phyloP scores from a whole-genome alignment of 1,140 invertebrate species.

The Pantala flavescens region DNA sequence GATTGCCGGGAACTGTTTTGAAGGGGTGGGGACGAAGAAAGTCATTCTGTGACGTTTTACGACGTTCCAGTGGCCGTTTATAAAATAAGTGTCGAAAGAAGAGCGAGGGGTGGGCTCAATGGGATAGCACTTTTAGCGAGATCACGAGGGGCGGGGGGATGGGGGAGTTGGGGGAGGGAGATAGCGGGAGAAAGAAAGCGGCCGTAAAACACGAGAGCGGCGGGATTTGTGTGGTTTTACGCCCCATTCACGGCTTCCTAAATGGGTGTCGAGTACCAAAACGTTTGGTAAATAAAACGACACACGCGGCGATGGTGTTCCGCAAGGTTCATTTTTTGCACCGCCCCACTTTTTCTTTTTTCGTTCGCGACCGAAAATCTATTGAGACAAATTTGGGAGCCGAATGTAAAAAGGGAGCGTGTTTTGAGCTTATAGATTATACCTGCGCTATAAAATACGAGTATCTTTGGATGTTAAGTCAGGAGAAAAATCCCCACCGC shows the following conservation, averaged over 20 bases:
- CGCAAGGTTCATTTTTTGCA: neutral
- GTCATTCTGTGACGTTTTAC: neutral
- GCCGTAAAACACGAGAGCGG: neutral
- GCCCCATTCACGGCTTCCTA: constrained; percentile 6
- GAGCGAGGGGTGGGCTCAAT: neutral
- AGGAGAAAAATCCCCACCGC: too few relatives aligned
- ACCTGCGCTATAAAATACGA: too few relatives aligned
- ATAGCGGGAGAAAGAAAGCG: neutral
- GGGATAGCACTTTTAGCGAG: neutral
- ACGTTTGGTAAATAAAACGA: constrained; percentile 10
- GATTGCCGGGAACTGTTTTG: neutral
- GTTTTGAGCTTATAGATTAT: too few relatives aligned
- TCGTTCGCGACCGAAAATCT: too few relatives aligned
- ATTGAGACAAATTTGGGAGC: too few relatives aligned
- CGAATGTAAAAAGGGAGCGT: too few relatives aligned
- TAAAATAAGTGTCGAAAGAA: neutral
- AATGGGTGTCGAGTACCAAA: constrained; percentile 1
- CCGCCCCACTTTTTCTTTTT: neutral
- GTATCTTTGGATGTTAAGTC: too few relatives aligned
- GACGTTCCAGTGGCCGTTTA: neutral
- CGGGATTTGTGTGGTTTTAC: neutral
- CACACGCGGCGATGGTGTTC: constrained; percentile 1
- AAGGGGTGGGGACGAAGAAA: neutral
- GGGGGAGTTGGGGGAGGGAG: neutral
- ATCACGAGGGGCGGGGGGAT: neutral